Evolutionary conservation across 2,113 vertebrate species (phyloP).

Genomic region (Paramisgurnus dabryanus): DNA sequence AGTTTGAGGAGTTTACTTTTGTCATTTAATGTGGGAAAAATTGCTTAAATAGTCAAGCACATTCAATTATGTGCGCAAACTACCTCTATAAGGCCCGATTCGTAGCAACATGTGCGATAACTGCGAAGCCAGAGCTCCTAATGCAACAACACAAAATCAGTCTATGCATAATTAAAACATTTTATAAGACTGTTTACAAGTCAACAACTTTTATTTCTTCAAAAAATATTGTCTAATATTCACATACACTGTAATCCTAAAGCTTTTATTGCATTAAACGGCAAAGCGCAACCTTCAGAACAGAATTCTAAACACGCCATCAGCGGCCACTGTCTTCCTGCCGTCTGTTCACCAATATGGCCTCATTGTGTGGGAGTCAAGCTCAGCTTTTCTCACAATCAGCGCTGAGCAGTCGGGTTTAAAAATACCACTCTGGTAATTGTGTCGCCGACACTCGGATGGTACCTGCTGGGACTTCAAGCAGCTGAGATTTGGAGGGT

Average conservation of each 20-base stretch:
- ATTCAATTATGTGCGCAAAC: no score
- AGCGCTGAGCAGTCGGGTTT: constrained; percentile 46
- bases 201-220: background rate
- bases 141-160: no score
- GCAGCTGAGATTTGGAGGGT: constrained; percentile 87
- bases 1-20: no score
- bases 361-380: constrained; percentile 23
- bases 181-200: background rate
- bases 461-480: constrained; percentile 72
- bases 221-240: background rate
- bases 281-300: constrained; percentile 6
- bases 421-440: constrained; percentile 53
- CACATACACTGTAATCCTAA: background rate
- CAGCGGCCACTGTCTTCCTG: constrained; percentile 19
- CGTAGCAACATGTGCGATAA: no score
- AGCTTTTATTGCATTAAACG: background rate
- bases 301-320: constrained; percentile 3
- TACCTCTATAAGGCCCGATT: no score
- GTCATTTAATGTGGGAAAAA: no score
- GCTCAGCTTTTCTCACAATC: constrained; percentile 43
- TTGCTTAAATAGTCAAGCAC: no score
- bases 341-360: constrained; percentile 48
- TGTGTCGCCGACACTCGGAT: constrained; percentile 32
- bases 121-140: no score
- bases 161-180: no score